These are phyloP conservation scores for Aphodius granarius DNA, from an alignment of 2,888 invertebrate species.

Conservation along the genomic window DNA sequence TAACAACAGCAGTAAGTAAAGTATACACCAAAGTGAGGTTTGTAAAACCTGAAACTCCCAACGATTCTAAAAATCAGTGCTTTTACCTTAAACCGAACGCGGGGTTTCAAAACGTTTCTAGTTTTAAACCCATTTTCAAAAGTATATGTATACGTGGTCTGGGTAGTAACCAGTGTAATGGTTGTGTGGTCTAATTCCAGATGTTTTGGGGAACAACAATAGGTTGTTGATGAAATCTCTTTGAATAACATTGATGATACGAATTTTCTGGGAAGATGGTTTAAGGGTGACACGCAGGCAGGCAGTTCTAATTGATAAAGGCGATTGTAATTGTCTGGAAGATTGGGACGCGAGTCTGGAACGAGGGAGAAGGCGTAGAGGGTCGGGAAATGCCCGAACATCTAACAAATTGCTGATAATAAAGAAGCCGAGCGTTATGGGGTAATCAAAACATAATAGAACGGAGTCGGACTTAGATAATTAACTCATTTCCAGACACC, in stretches of 20 bases:
- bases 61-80: too few species aligned
- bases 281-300: neutral
- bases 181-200: neutral
- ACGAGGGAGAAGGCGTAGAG: neutral
- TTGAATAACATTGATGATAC: neutral
- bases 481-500: slow-evolving; percentile 53
- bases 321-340: neutral
- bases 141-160: too few species aligned
- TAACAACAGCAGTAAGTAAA: too few species aligned
- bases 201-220: neutral
- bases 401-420: slow-evolving; percentile 44
- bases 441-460: slow-evolving; percentile 49
- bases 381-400: slow-evolving; percentile 11
- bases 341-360: neutral
- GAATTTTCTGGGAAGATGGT: neutral
- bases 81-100: too few species aligned
- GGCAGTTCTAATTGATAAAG: neutral
- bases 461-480: slow-evolving; percentile 50
- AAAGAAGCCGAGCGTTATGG: slow-evolving; percentile 41
- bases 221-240: neutral
- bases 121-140: too few species aligned
- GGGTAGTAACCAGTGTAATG: too few species aligned
- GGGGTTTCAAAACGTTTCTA: too few species aligned
- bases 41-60: too few species aligned
- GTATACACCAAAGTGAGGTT: too few species aligned